A percentile compares a stretch with the other conserved stretches of the same genome.
Evolutionary conservation across 2,113 vertebrate species (phyloP).

Genomic region (Polyodon spathula): DNA sequence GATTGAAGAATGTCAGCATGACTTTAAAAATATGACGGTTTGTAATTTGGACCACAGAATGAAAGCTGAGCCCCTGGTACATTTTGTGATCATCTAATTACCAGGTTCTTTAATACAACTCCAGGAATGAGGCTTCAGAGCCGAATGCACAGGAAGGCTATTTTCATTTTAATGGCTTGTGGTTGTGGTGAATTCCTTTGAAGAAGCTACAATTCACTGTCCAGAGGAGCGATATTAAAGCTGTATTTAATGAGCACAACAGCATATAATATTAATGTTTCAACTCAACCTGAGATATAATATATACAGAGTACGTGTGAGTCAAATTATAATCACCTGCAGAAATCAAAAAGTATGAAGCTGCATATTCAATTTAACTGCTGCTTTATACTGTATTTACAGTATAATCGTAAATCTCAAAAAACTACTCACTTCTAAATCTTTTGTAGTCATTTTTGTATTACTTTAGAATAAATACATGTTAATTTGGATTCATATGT

Average conservation of each 20-base stretch:
- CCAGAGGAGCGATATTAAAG: slow-evolving; percentile 17
- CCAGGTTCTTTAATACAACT: slow-evolving; percentile 53
- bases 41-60: slow-evolving; percentile 77
- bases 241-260: background rate
- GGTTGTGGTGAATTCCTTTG: slow-evolving; percentile 39
- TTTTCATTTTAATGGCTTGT: slow-evolving; percentile 43
- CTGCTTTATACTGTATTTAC: too few relatives aligned
- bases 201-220: slow-evolving; percentile 23
- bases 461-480: too few relatives aligned
- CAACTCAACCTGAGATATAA: too few relatives aligned
- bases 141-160: slow-evolving; percentile 47
- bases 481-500: too few relatives aligned
- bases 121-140: slow-evolving; percentile 47
- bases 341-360: too few relatives aligned
- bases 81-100: slow-evolving; percentile 75
- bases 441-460: too few relatives aligned
- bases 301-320: too few relatives aligned
- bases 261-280: too few relatives aligned
- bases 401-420: too few relatives aligned
- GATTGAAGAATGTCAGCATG: slow-evolving; percentile 92
- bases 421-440: too few relatives aligned
- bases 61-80: slow-evolving; percentile 75
- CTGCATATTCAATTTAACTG: too few relatives aligned
- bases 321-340: too few relatives aligned
- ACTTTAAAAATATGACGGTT: slow-evolving; percentile 86